phyloP scores from a whole-genome alignment of 2,113 vertebrate genomes.

The Hyaena hyaena region DNA sequence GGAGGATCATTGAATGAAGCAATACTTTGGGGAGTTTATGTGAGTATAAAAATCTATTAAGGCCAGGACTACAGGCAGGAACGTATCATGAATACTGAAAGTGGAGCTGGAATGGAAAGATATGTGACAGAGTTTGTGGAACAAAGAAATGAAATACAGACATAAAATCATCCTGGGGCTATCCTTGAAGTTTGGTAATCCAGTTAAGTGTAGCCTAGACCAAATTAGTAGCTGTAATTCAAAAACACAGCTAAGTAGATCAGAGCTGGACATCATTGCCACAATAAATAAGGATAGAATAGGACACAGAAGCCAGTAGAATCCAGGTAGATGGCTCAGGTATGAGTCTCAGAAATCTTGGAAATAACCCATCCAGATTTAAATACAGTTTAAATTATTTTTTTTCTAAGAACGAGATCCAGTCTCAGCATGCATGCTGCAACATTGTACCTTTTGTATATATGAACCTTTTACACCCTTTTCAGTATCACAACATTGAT shows the following conservation, averaged over 20 bases:
- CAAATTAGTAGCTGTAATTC: not conserved
- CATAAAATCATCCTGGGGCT: not conserved
- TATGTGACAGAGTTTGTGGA: not conserved
- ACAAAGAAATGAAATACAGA: not conserved
- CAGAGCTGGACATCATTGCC: not conserved
- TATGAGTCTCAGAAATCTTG: not conserved
- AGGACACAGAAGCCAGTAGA: not conserved
- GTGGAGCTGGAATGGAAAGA: not conserved
- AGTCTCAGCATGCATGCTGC: not conserved
- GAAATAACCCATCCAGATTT: not conserved
- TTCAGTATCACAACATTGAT: not conserved
- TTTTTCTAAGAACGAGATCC: not conserved
- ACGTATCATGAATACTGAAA: not conserved
- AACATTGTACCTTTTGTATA: not conserved
- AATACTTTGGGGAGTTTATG: not conserved
- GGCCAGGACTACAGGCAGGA: not conserved
- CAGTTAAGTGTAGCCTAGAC: not conserved
- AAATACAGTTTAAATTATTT: not conserved
- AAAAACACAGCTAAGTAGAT: not conserved
- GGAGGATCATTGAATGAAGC: not conserved
- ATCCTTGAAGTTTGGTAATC: not conserved
- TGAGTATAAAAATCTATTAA: not conserved
- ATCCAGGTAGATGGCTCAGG: not conserved
- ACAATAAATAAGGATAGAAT: not conserved
- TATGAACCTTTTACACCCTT: not conserved